These are phyloP conservation scores for Lagopus leucura DNA, from an alignment of 2,113 vertebrate species.

Conservation along the genomic window DNA sequence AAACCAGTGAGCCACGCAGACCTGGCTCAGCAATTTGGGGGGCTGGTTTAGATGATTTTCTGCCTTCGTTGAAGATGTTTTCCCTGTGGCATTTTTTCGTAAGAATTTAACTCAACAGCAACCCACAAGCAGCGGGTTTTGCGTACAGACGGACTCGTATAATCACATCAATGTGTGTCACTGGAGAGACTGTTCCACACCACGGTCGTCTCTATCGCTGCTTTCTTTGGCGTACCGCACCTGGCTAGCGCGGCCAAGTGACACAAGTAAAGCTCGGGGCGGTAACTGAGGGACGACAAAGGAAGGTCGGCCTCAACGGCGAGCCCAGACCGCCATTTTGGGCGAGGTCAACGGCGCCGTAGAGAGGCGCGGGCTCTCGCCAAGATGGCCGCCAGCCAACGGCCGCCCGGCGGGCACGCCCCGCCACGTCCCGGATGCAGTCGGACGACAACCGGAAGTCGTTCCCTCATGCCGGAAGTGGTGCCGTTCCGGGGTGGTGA, in stretches of 20 bases:
- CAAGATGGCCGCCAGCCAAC: slow-evolving; percentile 24
- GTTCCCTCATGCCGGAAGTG: not conserved
- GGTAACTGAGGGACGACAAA: accelerated
- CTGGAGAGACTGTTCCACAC: not conserved
- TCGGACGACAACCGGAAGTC: not conserved
- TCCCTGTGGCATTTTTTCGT: accelerated
- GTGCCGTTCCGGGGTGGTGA: not conserved
- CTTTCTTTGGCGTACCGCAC: accelerated
- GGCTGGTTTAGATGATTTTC: accelerated
- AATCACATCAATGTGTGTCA: accelerated
- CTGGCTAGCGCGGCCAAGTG: accelerated
- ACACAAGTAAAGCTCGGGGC: no score
- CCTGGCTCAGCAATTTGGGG: accelerated
- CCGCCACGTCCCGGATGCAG: not conserved
- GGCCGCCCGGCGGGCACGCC: no score
- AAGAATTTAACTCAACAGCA: not conserved
- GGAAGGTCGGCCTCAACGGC: accelerated
- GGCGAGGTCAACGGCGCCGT: not conserved
- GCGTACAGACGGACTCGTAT: accelerated
- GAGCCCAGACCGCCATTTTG: not conserved
- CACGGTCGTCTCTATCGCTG: accelerated
- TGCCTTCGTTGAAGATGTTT: not conserved
- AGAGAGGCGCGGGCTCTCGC: not conserved
- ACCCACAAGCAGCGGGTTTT: accelerated
- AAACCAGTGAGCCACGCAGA: accelerated